phyloP scores from a whole-genome alignment of 2,113 vertebrate genomes.

The Nibea coibor region DNA sequence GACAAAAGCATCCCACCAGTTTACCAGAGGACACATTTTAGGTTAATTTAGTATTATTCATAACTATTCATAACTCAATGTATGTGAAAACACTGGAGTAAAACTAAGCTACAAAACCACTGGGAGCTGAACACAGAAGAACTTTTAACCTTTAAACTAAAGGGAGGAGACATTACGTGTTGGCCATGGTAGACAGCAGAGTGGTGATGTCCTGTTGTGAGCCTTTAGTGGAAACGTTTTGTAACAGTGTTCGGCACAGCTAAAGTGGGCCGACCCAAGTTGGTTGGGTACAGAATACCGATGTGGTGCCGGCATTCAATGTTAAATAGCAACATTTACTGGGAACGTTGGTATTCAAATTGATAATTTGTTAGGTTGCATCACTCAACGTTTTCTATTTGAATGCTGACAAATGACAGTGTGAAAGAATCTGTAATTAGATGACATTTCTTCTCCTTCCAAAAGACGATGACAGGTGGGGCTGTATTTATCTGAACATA shows the following conservation, averaged over 20 bases:
- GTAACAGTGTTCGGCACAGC: neutral
- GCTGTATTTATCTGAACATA: neutral
- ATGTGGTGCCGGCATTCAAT: neutral
- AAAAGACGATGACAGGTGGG: neutral
- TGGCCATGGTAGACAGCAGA: neutral
- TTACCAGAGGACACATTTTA: neutral
- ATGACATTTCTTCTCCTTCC: neutral
- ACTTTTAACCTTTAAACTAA: neutral
- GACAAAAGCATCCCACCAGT: neutral
- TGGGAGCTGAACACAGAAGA: neutral
- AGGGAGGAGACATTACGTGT: neutral
- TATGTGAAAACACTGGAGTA: neutral
- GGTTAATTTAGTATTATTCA: neutral
- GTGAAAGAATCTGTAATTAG: neutral
- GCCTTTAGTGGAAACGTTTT: neutral
- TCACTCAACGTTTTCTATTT: constrained; percentile 4
- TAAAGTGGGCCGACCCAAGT: neutral
- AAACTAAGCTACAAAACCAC: neutral
- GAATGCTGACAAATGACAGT: neutral
- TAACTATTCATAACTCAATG: neutral
- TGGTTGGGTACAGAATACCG: neutral
- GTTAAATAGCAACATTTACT: neutral
- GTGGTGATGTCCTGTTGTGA: neutral
- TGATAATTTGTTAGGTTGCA: neutral
- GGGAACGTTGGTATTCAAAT: neutral